Conservation (phyloP, 1,140 invertebrate genomes). For the Zaprionus inermis region DNA sequence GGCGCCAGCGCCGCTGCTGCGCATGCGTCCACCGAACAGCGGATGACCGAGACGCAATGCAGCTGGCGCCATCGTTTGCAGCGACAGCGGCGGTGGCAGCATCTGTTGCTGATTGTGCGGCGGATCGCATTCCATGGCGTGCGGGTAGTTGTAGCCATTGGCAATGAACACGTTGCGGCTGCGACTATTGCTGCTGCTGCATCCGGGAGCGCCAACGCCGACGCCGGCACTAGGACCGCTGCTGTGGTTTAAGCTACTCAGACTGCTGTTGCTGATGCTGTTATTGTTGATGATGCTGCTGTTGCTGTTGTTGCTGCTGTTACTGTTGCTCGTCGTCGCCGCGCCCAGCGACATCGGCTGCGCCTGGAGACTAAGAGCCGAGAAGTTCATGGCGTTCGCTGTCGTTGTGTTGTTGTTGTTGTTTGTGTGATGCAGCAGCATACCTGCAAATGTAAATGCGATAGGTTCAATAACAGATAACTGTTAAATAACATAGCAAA, state of each 20-base stretch:
- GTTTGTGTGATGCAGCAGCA: constrained; percentile 63
- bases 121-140: constrained; percentile 84
- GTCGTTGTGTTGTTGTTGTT: constrained; percentile 42
- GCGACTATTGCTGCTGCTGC: constrained; percentile 32
- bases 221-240: constrained; percentile 3
- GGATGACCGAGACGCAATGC: constrained; percentile 46
- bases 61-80: constrained; percentile 24
- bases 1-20: constrained; percentile 30
- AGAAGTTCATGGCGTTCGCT: constrained; percentile 71
- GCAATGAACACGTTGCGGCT: constrained; percentile 41
- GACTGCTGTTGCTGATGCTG: constrained; percentile 54
- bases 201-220: neutral
- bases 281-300: constrained; percentile 19
- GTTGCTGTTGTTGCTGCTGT: constrained; percentile 14
- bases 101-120: constrained; percentile 46
- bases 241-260: constrained; percentile 67
- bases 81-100: constrained; percentile 56
- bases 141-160: constrained; percentile 66
- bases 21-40: constrained; percentile 49
- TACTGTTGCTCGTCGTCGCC: constrained; percentile 2
- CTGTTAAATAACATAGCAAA: constrained; percentile 12
- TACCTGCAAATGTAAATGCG: constrained; percentile 53
- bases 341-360: neutral
- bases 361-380: constrained; percentile 62
- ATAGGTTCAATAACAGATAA: constrained; percentile 17